phyloP scores from a whole-genome alignment of 2,113 vertebrate genomes.

The Motacilla tschutschensis region DNA sequence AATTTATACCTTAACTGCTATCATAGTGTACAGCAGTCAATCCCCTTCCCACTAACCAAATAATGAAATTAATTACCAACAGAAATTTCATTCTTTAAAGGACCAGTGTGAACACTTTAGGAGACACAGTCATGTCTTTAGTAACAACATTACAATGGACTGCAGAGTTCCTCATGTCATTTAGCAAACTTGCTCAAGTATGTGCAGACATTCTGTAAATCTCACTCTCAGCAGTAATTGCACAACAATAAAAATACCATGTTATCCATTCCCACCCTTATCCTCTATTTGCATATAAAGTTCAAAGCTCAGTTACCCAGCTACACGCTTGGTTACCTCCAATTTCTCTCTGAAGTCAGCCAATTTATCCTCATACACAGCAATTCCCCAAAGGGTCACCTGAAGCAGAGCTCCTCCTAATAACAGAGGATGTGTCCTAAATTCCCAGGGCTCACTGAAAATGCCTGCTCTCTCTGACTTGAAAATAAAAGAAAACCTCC shows the following conservation, averaged over 20 bases:
- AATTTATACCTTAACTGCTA: not conserved
- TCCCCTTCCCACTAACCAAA: not conserved
- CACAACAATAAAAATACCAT: constrained; percentile 23
- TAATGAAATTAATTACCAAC: not conserved
- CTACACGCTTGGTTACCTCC: constrained; percentile 73
- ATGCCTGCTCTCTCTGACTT: constrained; percentile 82
- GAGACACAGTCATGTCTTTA: not conserved
- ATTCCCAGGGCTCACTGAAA: constrained; percentile 85
- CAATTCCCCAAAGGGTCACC: constrained; percentile 83
- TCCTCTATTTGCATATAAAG: constrained; percentile 12
- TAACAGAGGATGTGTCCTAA: constrained; percentile 86
- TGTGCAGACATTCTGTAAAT: not conserved
- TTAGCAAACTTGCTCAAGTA: constrained; percentile 1
- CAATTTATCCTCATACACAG: constrained; percentile 78
- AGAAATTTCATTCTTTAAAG: not conserved
- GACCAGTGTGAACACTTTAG: not conserved
- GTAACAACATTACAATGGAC: not conserved
- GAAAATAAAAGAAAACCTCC: constrained; percentile 78
- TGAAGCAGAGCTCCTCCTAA: constrained; percentile 85
- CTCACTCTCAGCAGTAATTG: not conserved
- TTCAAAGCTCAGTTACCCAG: not conserved
- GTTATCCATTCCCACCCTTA: not conserved
- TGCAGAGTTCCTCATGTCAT: not conserved
- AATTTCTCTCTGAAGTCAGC: constrained; percentile 73
- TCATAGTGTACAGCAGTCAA: not conserved